phyloP scores from a whole-genome alignment of 2,113 vertebrate species.

The Alectura lathami region DNA sequence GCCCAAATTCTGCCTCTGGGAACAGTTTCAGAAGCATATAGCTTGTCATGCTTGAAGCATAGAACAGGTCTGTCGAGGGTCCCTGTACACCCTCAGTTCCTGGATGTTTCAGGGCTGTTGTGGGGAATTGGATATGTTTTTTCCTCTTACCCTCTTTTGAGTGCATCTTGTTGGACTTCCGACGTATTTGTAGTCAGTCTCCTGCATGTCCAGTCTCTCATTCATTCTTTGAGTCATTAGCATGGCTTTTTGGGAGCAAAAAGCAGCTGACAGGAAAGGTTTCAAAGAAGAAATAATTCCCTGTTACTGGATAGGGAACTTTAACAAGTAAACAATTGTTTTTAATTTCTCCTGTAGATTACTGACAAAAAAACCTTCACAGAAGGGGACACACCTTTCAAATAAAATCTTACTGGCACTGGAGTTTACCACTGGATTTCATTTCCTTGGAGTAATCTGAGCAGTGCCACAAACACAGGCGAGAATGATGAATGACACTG shows the following conservation, averaged over 20 bases:
- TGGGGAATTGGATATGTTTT: not conserved
- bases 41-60: not conserved
- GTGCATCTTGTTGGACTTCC: not conserved
- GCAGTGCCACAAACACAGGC: not conserved
- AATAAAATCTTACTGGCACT: not conserved
- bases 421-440: not conserved
- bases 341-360: fast-evolving
- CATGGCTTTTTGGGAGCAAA: not conserved
- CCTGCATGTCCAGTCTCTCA: fast-evolving
- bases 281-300: not conserved
- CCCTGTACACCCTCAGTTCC: not conserved
- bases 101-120: not conserved
- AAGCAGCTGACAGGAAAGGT: fast-evolving
- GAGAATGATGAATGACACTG: not conserved
- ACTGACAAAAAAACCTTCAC: not conserved
- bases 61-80: not conserved
- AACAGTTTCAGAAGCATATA: fast-evolving
- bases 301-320: fast-evolving
- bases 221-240: not conserved
- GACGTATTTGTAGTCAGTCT: not conserved
- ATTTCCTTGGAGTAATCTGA: not conserved
- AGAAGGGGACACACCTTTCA: not conserved
- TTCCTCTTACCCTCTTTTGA: not conserved
- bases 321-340: fast-evolving
- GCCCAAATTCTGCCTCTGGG: fast-evolving